Base-by-base conservation (phyloP, 2,888 invertebrate genomes). In the Acleris holmiana region DNA sequence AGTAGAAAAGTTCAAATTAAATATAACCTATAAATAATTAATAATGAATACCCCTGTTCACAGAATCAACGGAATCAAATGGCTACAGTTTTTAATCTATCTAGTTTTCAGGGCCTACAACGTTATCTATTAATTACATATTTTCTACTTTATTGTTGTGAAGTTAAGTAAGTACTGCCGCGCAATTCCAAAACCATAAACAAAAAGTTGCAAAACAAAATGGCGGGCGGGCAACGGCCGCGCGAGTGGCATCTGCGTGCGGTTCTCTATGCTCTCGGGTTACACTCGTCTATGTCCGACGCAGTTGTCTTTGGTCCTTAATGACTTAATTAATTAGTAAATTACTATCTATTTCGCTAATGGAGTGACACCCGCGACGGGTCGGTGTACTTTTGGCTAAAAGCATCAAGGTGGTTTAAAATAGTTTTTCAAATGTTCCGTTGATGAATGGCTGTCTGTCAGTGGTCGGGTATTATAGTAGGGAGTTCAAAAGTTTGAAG, bases 191-290 rank as follows among this genome's bases (percentile, higher is more conserved):
- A 44, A 66, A 57, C 64, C 61, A 67, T 67, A 65, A 76, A 75
- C 69, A 73, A 71, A 72, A 63, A 62, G 68, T 67, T 67, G 73
- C 69, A 74, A 73, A 75, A 61, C 75, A 83, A 79, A 68, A 80
- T 79, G 81, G 79, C 82, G 72, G 71, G 51, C 81, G 86, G 85
- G 82, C 87, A 85, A 85, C 73, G 87, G 73, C 87, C 86, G 76
- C 74, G 69, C 69, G 67, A 78, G 78, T 77, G 77, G 80, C 88
- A 87, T 86, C 85, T 86, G 84, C 79, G 68, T 80, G 84, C 82
- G 85, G 87, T 81, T 76, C 78, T 77, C 79, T 80, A 79, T 75
- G 79, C 78, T 79, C 69, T 89, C 84, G 69, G 72, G 77, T 89
- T 88, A 79, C 89, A 82, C 75, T 15, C 61, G 65, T 71, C 76